phyloP scores from a whole-genome alignment of 2,888 invertebrate species.

The Sphaerophoria taeniata region DNA sequence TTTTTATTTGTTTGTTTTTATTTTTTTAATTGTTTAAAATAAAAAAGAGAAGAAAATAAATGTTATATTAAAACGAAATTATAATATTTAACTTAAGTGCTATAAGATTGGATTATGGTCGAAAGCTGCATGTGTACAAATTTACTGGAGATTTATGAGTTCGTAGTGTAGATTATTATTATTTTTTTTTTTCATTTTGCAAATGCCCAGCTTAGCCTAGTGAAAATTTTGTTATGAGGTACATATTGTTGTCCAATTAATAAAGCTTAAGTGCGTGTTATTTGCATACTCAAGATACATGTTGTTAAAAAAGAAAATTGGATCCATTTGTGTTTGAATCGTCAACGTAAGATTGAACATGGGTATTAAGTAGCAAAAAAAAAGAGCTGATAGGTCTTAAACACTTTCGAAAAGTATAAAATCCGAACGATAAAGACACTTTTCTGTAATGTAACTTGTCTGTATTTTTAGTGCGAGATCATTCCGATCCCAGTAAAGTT shows the following conservation, averaged over 20 bases:
- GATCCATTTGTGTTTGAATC: no score
- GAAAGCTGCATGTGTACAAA: slow-evolving; percentile 1
- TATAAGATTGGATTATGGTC: slow-evolving; percentile 14
- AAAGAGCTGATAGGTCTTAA: no score
- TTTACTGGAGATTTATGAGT: slow-evolving; percentile 3
- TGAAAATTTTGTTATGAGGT: not conserved
- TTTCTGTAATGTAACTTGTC: no score
- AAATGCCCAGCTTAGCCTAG: not conserved
- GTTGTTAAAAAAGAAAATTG: no score
- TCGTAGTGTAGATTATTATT: not conserved
- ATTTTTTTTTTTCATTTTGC: slow-evolving; percentile 6
- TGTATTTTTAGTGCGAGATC: no score
- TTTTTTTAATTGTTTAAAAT: slow-evolving; percentile 31
- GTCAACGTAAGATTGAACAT: no score
- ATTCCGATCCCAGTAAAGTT: no score
- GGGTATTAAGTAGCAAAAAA: no score
- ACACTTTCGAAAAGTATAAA: no score
- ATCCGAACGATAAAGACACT: no score
- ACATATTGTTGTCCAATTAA: not conserved
- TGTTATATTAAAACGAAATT: slow-evolving; percentile 55
- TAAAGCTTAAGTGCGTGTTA: not conserved
- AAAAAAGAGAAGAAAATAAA: slow-evolving; percentile 69
- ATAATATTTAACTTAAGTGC: slow-evolving; percentile 30
- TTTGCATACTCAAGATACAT: not conserved
- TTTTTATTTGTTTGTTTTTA: slow-evolving; percentile 44